Conservation (phyloP, 2,888 invertebrate genomes). For the Mactromeris polynyma region DNA sequence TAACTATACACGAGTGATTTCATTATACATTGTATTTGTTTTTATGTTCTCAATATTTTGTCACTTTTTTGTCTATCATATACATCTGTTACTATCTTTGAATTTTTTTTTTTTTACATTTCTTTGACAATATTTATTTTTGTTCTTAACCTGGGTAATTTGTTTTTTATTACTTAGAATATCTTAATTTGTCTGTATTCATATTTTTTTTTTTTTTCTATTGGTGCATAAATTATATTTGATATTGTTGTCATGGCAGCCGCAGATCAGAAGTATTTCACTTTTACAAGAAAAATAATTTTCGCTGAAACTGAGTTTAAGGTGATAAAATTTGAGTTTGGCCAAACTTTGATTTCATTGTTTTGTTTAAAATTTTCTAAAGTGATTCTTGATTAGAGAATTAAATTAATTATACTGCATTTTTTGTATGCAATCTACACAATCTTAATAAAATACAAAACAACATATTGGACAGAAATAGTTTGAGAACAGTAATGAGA, state of each 20-base stretch:
- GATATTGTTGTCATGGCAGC: background rate
- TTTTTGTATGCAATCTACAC: too few relatives aligned
- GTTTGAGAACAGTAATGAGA: too few relatives aligned
- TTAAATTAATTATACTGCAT: too few relatives aligned
- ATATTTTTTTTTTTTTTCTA: background rate
- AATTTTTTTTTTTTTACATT: background rate
- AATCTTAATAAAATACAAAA: too few relatives aligned
- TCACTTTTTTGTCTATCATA: background rate
- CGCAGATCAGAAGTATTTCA: background rate
- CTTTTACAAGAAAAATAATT: background rate
- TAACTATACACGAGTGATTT: background rate
- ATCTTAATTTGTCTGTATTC: background rate
- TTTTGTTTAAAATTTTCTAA: too few relatives aligned
- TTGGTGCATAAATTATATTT: background rate
- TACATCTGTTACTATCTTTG: background rate
- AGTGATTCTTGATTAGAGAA: too few relatives aligned
- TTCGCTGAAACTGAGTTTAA: background rate
- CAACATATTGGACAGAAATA: too few relatives aligned
- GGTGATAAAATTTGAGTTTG: background rate
- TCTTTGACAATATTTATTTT: conserved; percentile 2
- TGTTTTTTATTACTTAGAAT: background rate
- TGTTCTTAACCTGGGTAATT: background rate
- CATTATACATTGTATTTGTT: background rate
- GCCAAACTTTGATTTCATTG: too few relatives aligned
- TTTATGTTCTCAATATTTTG: background rate